These are phyloP conservation scores for Conus canariensis DNA, from an alignment of 2,888 invertebrate genomes.

Conservation along the genomic window DNA sequence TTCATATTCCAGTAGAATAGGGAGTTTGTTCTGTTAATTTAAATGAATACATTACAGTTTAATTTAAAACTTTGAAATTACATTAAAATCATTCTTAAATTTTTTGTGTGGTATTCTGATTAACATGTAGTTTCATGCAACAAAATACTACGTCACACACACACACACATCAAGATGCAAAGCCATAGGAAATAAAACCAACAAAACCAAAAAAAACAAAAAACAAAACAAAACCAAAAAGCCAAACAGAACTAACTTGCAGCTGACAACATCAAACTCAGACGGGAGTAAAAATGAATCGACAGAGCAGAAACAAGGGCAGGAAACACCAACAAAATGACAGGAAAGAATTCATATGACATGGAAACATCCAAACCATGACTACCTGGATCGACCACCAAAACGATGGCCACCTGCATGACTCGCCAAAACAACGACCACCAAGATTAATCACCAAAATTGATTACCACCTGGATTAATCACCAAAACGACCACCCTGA, in stretches of 20 bases:
- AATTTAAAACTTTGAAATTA: too few species aligned
- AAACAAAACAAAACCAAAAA: background rate
- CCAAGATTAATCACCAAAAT: too few species aligned
- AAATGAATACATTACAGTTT: too few species aligned
- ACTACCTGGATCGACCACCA: background rate
- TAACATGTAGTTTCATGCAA: background rate
- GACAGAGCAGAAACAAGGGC: conserved; percentile 16
- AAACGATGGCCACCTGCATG: background rate
- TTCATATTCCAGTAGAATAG: too few species aligned
- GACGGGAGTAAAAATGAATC: background rate
- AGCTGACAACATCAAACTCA: conserved; percentile 33
- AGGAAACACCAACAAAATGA: background rate
- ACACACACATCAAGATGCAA: background rate
- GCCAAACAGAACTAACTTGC: background rate
- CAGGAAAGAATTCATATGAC: background rate
- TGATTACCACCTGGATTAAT: background rate
- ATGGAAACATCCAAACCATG: background rate
- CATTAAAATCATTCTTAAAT: too few species aligned
- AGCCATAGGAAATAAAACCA: too few species aligned
- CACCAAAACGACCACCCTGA: too few species aligned
- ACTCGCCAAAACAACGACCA: too few species aligned
- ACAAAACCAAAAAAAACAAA: background rate
- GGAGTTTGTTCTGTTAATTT: too few species aligned
- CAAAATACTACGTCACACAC: background rate
- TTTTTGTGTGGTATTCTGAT: background rate